Base-by-base conservation (phyloP, 2,113 vertebrate species). In the Beaufortia kweichowensis region DNA sequence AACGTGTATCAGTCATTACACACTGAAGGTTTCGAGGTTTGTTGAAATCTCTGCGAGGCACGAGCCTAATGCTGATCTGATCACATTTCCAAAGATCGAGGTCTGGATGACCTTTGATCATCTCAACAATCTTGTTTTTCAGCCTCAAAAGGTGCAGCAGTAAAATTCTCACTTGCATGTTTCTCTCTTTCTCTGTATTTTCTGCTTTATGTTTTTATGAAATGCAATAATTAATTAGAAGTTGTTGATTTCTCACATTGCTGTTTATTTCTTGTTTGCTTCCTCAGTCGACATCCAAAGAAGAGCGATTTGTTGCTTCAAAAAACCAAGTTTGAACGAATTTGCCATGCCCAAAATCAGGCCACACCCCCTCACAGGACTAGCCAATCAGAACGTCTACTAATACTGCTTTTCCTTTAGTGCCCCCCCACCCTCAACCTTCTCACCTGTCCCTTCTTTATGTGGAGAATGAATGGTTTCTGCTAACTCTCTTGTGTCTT, bases 401-500 rank as follows among this genome's bases (percentile, higher is more conserved):
- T 92, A 90, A 92, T 85, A 87, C 80, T 78, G 79, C 86, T 88
- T 88, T 84, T 85, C 90, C 91, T 87, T 82, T 84, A 83, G 85
- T 82, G 86, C 79, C 82, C 73, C 63, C 77, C 35, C 35, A 39
- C 35, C 35, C 35, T 9, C 35, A 7, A 10, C 35, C 35, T 17
- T 10, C 65, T 83, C 57, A 86, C 86, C 77, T 74, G 61, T 29
- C 24, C 26, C 80, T 83, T 86, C 81, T 74, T 82, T 77, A 29
- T 84, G 85, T 90, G 89, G 80, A 91, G 82, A 84, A 90, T 88
- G 86, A 86, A 90, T 88, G 86, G 85, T 85, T 94, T 79, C 24
- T 91, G 86, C 90, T 91, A 85, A 95, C 92, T 93, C 92, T 93
- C 84, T 89, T 92, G 89, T 93, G 91, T 95, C 89, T 94, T 91